phyloP scores from a whole-genome alignment of 2,113 vertebrate species.

The Dipodomys spectabilis region DNA sequence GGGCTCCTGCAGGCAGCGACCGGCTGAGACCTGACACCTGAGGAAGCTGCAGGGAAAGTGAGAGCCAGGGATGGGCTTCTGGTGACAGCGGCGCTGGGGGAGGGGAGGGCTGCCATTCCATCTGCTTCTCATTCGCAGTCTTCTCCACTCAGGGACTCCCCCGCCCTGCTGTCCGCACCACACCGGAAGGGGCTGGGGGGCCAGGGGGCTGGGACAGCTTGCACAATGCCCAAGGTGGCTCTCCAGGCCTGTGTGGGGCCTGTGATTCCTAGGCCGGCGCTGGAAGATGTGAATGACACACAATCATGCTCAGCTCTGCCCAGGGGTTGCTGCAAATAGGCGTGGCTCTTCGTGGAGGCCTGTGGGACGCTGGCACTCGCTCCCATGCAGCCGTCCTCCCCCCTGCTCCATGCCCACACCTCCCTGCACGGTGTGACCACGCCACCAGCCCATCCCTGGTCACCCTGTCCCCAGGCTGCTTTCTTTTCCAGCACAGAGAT shows the following conservation, averaged over 20 bases:
- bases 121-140: conserved; percentile 11
- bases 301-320: neutral
- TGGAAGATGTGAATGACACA: neutral
- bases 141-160: too few species aligned
- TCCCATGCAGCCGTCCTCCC: neutral
- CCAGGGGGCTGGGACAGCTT: neutral
- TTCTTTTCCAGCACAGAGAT: neutral
- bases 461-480: neutral
- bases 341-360: conserved; percentile 47
- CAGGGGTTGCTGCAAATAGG: conserved; percentile 69
- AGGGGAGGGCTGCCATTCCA: neutral
- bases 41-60: conserved; percentile 3
- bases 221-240: neutral
- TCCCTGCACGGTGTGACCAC: too few species aligned
- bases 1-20: neutral
- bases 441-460: too few species aligned
- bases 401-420: too few species aligned
- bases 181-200: neutral
- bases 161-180: too few species aligned
- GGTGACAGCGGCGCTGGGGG: conserved; percentile 42
- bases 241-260: neutral
- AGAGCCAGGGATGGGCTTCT: conserved; percentile 55
- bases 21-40: neutral
- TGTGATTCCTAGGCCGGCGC: neutral
- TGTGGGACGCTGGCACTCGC: neutral